Conservation (phyloP, 2,888 invertebrate genomes). For the Polymixis lichenea region DNA sequence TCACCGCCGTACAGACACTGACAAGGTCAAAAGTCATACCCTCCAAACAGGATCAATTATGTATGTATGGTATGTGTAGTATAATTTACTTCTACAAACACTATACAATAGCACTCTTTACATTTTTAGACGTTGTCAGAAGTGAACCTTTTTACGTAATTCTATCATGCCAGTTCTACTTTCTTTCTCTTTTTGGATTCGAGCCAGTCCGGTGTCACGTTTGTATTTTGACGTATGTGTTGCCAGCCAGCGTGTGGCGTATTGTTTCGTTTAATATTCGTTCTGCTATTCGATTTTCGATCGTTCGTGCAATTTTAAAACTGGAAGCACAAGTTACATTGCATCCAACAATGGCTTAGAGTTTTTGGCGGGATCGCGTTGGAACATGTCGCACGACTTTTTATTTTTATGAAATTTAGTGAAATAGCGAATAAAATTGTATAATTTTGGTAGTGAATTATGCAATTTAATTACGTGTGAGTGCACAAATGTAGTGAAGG, state of each 20-base stretch:
- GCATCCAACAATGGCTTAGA: background rate
- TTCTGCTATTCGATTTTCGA: conserved; percentile 15
- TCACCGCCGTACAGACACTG: background rate
- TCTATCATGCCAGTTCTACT: background rate
- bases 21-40: background rate
- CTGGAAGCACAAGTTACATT: background rate
- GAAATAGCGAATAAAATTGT: no score
- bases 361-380: no score
- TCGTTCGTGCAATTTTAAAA: conserved; percentile 2
- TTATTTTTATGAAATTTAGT: no score
- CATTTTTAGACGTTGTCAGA: background rate
- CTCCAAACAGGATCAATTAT: conserved; percentile 6
- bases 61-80: background rate
- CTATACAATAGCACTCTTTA: background rate
- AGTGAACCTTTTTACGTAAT: conserved; percentile 6
- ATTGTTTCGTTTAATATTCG: conserved; percentile 27
- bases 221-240: conserved; percentile 38
- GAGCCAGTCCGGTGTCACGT: conserved; percentile 18
- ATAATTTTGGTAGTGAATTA: no score
- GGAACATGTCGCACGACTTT: no score
- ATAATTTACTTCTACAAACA: background rate
- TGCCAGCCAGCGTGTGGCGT: conserved; percentile 25
- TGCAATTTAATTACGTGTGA: no score
- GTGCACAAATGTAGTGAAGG: no score
- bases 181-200: conserved; percentile 27